Evolutionary conservation across 2,888 invertebrate species (phyloP).

Genomic region (Atrina japonica): DNA sequence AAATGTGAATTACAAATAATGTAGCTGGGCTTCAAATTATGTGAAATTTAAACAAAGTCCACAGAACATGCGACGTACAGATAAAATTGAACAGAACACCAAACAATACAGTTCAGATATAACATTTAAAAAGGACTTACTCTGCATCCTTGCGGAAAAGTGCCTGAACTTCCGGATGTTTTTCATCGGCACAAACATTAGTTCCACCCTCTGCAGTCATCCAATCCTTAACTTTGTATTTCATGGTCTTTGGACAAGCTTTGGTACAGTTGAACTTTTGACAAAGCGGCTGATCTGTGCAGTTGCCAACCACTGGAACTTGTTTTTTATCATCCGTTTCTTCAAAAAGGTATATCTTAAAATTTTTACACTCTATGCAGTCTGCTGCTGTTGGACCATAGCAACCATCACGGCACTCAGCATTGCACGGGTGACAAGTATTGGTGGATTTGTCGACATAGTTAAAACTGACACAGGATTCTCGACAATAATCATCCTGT

Average conservation of each 20-base stretch:
- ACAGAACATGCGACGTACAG: too few species aligned
- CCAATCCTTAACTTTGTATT: slow-evolving; percentile 85
- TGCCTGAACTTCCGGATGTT: slow-evolving; percentile 61
- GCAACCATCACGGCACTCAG: slow-evolving; percentile 88
- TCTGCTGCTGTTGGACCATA: slow-evolving; percentile 67
- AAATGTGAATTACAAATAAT: too few species aligned
- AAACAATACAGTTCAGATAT: too few species aligned
- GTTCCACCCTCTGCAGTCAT: slow-evolving; percentile 52
- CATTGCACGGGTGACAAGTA: slow-evolving; percentile 88
- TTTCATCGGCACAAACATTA: slow-evolving; percentile 69
- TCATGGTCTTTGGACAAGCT: slow-evolving; percentile 85
- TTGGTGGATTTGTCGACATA: slow-evolving; percentile 88
- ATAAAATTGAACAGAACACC: too few species aligned
- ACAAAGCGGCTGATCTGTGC: slow-evolving; percentile 1
- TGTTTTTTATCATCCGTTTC: slow-evolving; percentile 3
- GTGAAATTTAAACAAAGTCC: too few species aligned
- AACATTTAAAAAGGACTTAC: too few species aligned
- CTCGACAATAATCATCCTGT: slow-evolving; percentile 84
- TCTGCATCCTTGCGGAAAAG: slow-evolving; percentile 48
- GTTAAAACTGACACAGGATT: slow-evolving; percentile 92
- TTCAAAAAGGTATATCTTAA: slow-evolving; percentile 67
- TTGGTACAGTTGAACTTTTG: slow-evolving; percentile 90
- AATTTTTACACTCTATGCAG: slow-evolving; percentile 72
- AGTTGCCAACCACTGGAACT: neutral
- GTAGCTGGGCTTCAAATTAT: too few species aligned